phyloP scores from a whole-genome alignment of 2,113 vertebrate genomes.

The Pygoscelis antarcticus region DNA sequence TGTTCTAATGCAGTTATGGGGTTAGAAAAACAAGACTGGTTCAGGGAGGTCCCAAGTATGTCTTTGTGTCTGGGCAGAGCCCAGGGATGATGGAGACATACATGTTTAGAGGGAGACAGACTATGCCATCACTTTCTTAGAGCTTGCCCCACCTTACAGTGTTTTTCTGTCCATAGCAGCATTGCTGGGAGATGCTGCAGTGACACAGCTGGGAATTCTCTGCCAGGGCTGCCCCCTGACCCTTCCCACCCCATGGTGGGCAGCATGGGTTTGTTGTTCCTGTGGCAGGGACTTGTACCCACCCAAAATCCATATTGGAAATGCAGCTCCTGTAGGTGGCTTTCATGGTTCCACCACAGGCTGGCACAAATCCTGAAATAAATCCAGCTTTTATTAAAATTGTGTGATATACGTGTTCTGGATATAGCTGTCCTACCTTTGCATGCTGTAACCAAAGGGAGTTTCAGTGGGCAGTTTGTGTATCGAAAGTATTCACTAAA shows the following conservation, averaged over 20 bases:
- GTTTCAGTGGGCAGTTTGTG: neutral
- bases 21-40: neutral
- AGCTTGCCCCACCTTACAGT: neutral
- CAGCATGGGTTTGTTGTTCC: neutral
- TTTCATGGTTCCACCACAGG: neutral
- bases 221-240: neutral
- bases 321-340: neutral
- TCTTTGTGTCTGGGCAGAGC: neutral
- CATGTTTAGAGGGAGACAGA: neutral
- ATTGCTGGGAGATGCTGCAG: neutral
- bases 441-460: neutral
- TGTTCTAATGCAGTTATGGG: neutral
- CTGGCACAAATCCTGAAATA: neutral
- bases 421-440: neutral
- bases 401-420: neutral
- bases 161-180: neutral
- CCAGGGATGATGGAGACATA: neutral
- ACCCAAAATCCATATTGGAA: accelerated
- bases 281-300: neutral
- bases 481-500: neutral
- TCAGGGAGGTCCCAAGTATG: neutral
- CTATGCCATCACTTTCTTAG: neutral
- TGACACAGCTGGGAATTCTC: neutral
- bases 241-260: neutral
- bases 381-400: neutral